Percentiles rank a stretch among this genome's conserved stretches.
phyloP scores from a whole-genome alignment of 1,140 invertebrate species.

The Pentalonia nigronervosa region DNA sequence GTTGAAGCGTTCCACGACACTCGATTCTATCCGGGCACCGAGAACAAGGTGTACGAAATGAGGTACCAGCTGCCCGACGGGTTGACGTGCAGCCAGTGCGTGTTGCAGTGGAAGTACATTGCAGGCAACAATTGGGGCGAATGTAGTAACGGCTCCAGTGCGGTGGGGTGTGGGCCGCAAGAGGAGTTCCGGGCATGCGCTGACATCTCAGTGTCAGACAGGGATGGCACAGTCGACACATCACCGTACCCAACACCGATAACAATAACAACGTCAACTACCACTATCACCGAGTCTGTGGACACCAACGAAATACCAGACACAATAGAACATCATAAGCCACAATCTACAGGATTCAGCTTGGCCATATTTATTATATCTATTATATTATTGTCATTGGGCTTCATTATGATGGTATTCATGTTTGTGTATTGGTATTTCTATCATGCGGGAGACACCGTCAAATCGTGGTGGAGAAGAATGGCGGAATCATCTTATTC shows the following conservation, averaged over 20 bases:
- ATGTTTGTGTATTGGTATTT: conserved; percentile 64
- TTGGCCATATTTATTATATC: conserved; percentile 65
- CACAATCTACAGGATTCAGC: conserved; percentile 59
- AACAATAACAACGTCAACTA: conserved; percentile 57
- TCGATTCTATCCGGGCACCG: conserved; percentile 73
- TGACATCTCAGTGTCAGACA: conserved; percentile 76
- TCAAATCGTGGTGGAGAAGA: conserved; percentile 56
- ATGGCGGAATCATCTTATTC: conserved; percentile 41
- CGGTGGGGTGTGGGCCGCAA: conserved; percentile 83
- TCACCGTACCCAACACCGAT: conserved; percentile 60
- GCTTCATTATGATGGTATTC: conserved; percentile 65
- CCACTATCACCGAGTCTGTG: conserved; percentile 56
- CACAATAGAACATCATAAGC: conserved; percentile 59
- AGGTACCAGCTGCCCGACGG: conserved; percentile 74
- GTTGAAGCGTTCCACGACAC: conserved; percentile 63
- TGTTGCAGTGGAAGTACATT: conserved; percentile 83
- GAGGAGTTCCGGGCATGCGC: conserved; percentile 88
- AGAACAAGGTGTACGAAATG: conserved; percentile 80
- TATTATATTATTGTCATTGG: conserved; percentile 65
- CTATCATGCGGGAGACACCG: conserved; percentile 55
- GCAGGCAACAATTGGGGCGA: conserved; percentile 83
- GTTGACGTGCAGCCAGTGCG: conserved; percentile 78
- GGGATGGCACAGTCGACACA: conserved; percentile 62
- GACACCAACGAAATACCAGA: conserved; percentile 60
- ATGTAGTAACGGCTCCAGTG: conserved; percentile 75